Base-by-base conservation (phyloP, 2,797 vertebrate species). In the Poecilia wingei region DNA sequence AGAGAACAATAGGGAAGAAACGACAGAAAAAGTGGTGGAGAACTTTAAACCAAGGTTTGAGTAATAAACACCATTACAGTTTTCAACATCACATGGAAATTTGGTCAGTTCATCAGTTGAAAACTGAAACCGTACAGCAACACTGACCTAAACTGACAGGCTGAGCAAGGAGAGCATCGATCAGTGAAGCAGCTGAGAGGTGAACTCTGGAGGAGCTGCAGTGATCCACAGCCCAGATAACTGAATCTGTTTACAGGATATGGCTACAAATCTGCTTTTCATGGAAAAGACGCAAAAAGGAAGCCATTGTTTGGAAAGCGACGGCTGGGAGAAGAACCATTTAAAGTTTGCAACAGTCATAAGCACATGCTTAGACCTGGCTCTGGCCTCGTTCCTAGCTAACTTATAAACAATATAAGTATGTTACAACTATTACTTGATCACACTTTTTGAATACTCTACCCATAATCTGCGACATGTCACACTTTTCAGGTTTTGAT, bases 181-280 rank as follows among this genome's bases (percentile, higher is more conserved):
- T 61, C 59, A 22, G 33, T 39, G 33, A 22, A 36, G 33, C 6
- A 22, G 61, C 61, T 18, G 36, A 36, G 61, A 39, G 16, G 33
- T 31, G 36, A 9, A 66, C 61, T 66, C 61, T 66, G 61, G 16
- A 36, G 61, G 61, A 66, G 61, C 61, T 66, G 61, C 61, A 66
- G 61, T 39, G 61, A 22, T 36, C 31, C 33, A 39, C 33, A 39
- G 31, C 18, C 18, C 59, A 61, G 31, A 18, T 8, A 2, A 31
- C 2, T 33, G 59, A 64, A 33, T 64, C 59, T 31, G 6, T 33
- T 64, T 5, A 8, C 31, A 64, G 14, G 28, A 39, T 20, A 39
- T 36, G 36, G 20, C 33, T 20, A 22, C 33, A 66, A 39, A 66
- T 8, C 6, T 66, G 33, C 13, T 33, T n/a, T 64, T 64, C 16